Evolutionary conservation across 2,888 invertebrate species (phyloP).

Genomic region (Chrysolina americana): DNA sequence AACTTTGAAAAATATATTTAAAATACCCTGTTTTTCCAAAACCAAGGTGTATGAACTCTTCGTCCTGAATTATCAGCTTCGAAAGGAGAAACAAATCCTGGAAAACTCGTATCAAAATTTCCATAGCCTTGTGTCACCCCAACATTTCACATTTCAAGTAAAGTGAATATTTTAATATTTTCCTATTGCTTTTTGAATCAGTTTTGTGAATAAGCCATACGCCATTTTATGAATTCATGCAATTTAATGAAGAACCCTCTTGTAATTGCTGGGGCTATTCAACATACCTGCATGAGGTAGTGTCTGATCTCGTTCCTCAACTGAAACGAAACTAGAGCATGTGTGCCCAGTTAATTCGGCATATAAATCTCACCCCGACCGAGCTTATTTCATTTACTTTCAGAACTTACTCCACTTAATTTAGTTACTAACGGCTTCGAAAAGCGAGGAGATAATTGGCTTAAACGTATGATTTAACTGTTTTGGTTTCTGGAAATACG

Average conservation of each 20-base stretch:
- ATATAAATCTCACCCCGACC: conserved; percentile 10
- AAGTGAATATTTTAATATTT: too few relatives aligned
- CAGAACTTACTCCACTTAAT: not conserved
- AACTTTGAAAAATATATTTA: too few relatives aligned
- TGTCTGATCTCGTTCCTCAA: not conserved
- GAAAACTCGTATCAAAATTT: too few relatives aligned
- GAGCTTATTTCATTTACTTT: not conserved
- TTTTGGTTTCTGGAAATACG: not conserved
- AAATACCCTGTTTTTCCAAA: too few relatives aligned
- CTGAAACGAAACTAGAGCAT: not conserved
- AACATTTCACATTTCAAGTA: too few relatives aligned
- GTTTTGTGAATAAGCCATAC: not conserved
- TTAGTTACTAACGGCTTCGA: not conserved
- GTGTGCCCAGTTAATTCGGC: not conserved
- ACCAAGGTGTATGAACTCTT: too few relatives aligned
- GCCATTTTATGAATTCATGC: not conserved
- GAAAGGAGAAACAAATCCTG: too few relatives aligned
- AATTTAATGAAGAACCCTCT: not conserved
- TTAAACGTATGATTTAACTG: conserved; percentile 1
- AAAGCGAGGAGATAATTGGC: conserved; percentile 4
- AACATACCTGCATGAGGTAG: not conserved
- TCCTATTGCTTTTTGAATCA: too few relatives aligned
- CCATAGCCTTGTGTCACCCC: too few relatives aligned
- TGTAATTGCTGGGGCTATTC: not conserved
- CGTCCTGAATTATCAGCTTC: too few relatives aligned